Evolutionary conservation across 1,140 invertebrate genomes (phyloP), one percentile per base, ranked within the genome.

Genomic region (Xylocopa sonorina): DNA sequence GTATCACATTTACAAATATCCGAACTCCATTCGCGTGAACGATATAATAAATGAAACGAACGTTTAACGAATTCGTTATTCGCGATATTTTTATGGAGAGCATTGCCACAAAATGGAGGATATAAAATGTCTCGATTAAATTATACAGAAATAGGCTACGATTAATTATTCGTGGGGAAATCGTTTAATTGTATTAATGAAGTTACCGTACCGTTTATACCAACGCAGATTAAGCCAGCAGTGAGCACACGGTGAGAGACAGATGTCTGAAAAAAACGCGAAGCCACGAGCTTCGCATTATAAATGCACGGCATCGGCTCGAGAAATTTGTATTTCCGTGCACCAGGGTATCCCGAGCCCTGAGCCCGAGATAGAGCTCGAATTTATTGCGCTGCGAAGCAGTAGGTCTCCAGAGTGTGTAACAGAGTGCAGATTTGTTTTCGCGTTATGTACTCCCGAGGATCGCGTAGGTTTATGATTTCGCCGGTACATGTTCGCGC

Each of bases 381-480:
- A 16, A 68, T 68, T 68, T 68, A 68, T 68, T 34, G 64, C 64
- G 29, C 18, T 68, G 29, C n/a, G 64, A 50, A 29, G 7, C 14
- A 34, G 46, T 51, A 51, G 48, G 64, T 68, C 64, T 68, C 46
- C 48, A 51, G 64, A 68, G 64, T 34, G 14, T 51, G 64, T 51
- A 67, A 67, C 29, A n/a, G 46, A 67, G 48, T 24, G 27, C 46
- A 68, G 46, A 68, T 68, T 68, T 68, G 46, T 68, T 68, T 51
- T 51, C 29, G 29, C n/a, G 64, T 53, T 68, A 3, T 29, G 18
- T 16, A n/a, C 18, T 51, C 29, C 21, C 6, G 0, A 18, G 46
- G 21, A 21, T 68, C 32, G n/a, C 46, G 14, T 48, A n/a, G 21
- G 21, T 68, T 68, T 16, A 51, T 32, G 64, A 32, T 67, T 14